phyloP scores from a whole-genome alignment of 2,888 invertebrate species.

The Megamerina dolium region DNA sequence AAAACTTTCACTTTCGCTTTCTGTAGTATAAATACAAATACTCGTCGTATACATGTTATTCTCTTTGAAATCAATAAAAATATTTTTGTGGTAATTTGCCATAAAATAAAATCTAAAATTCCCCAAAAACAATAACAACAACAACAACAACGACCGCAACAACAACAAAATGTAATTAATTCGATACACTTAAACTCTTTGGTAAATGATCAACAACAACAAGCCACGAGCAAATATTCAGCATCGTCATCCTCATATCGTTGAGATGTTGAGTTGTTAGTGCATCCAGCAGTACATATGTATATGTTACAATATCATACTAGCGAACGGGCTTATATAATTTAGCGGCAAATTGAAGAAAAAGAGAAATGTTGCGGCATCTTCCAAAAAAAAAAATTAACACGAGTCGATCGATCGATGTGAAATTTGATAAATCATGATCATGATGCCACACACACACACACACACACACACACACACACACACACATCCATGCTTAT shows the following conservation, averaged over 20 bases:
- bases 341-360: background rate
- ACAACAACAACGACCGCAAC: background rate
- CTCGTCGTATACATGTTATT: background rate
- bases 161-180: conserved; percentile 4
- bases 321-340: background rate
- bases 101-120: too few relatives aligned
- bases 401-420: too few relatives aligned
- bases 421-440: too few relatives aligned
- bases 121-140: conserved; percentile 5
- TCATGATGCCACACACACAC: too few relatives aligned
- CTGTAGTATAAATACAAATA: too few relatives aligned
- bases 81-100: conserved; percentile 1
- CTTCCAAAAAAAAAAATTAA: too few relatives aligned
- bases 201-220: conserved; percentile 1
- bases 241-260: too few relatives aligned
- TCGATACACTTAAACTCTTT: conserved; percentile 5
- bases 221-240: background rate
- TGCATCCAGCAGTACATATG: background rate
- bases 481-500: background rate
- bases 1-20: conserved; percentile 9
- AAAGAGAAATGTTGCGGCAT: background rate
- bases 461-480: too few relatives aligned
- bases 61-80: background rate
- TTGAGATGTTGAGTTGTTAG: too few relatives aligned
- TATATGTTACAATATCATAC: background rate